These are phyloP conservation scores for Shargacucullia verbasci DNA, from an alignment of 2,888 invertebrate species.

Conservation along the genomic window DNA sequence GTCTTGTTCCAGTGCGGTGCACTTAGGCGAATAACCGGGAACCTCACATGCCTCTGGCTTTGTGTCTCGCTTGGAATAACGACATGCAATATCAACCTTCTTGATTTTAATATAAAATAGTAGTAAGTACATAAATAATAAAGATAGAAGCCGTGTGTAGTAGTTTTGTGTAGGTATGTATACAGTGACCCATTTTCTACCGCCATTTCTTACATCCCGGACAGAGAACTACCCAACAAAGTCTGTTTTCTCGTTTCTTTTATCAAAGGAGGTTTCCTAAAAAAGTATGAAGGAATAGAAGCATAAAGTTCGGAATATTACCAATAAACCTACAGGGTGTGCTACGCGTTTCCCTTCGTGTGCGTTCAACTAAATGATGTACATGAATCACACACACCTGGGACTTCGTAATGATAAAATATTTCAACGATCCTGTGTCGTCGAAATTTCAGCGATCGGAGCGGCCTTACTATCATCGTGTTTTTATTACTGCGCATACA, in stretches of 20 bases:
- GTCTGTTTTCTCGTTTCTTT: constrained; percentile 1
- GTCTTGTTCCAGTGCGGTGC: constrained; percentile 41
- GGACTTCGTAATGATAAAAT: constrained; percentile 31
- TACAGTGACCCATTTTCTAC: neutral
- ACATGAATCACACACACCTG: constrained; percentile 41
- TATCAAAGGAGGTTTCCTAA: neutral
- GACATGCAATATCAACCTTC: constrained; percentile 32
- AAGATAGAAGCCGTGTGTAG: neutral
- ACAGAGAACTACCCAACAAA: constrained; percentile 2
- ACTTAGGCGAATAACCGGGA: constrained; percentile 42
- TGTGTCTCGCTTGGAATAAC: constrained; percentile 34
- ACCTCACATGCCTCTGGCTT: constrained; percentile 20
- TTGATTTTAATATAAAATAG: constrained; percentile 31
- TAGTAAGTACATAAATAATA: constrained; percentile 9
- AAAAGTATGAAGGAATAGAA: neutral
- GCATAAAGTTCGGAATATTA: constrained; percentile 3
- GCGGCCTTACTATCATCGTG: too few relatives aligned
- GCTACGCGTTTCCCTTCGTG: constrained; percentile 4
- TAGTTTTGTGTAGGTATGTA: neutral
- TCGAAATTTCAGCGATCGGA: constrained; percentile 20
- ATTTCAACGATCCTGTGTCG: constrained; percentile 29
- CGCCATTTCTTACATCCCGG: neutral
- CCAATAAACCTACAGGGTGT: constrained; percentile 6
- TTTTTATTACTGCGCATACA: too few relatives aligned
- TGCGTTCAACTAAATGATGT: constrained; percentile 32